Percentiles rank a stretch among this genome's conserved stretches.
These are phyloP conservation scores for Pterostichus madidus DNA, from an alignment of 2,888 invertebrate genomes.

Conservation along the genomic window DNA sequence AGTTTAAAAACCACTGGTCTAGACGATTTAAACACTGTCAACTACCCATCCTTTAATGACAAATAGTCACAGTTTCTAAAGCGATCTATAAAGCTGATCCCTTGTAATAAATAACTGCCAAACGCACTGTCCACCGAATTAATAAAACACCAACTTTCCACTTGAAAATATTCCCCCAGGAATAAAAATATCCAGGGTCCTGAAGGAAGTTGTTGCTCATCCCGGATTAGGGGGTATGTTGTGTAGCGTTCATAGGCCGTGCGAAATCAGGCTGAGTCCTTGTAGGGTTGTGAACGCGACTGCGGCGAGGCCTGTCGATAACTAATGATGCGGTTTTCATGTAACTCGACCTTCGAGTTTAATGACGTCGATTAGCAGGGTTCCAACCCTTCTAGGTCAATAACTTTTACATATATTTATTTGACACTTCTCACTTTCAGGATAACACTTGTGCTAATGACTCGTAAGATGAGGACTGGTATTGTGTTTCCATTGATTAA, in stretches of 20 bases:
- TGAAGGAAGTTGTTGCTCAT: conserved; percentile 31
- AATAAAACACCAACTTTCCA: conserved; percentile 32
- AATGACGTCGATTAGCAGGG: conserved; percentile 43
- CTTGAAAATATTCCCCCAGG: conserved; percentile 27
- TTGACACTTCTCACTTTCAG: conserved; percentile 26
- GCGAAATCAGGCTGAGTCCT: conserved; percentile 18
- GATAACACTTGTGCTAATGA: conserved; percentile 30
- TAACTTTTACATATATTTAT: conserved; percentile 49
- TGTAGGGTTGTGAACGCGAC: conserved; percentile 17
- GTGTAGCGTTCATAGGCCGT: conserved; percentile 5
- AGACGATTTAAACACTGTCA: conserved; percentile 38
- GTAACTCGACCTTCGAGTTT: conserved; percentile 26
- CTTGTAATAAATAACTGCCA: conserved; percentile 42
- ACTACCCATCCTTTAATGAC: conserved; percentile 26
- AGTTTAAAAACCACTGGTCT: conserved; percentile 22
- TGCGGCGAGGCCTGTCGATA: conserved; percentile 53
- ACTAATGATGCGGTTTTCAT: conserved; percentile 60
- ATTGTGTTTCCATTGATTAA: conserved; percentile 11
- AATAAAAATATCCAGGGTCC: conserved; percentile 12
- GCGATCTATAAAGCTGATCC: conserved; percentile 25
- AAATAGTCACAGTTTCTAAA: conserved; percentile 29
- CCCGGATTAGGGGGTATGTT: neutral
- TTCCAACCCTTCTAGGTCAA: conserved; percentile 28
- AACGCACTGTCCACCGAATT: conserved; percentile 23
- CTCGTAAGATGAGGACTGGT: conserved; percentile 13